Base-by-base conservation (phyloP, 1,140 invertebrate species). In the Hirudo medicinalis region DNA sequence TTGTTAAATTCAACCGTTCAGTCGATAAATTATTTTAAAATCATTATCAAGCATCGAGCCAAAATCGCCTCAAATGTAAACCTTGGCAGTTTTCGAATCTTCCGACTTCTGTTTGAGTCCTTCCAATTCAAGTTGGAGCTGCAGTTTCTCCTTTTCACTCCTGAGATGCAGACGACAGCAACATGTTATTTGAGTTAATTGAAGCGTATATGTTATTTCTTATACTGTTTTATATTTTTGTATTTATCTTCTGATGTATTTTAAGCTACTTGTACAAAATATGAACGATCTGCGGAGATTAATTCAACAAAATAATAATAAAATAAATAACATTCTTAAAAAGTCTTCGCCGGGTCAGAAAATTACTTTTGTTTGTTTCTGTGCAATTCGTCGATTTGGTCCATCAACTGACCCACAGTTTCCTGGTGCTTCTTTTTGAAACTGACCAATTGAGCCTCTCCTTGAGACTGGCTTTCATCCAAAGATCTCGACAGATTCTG, bases 311-410 rank as follows among this genome's bases (percentile, higher is more conserved):
- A n/a, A n/a, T n/a, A n/a, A n/a, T n/a, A n/a, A n/a, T n/a, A n/a
- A 60, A 15, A 27, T 4, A 27, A 67, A 20, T 25, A 8, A 67
- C 25, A 67, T 22, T 25, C 25, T 8, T 6, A 67, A 4, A 25
- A 6, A 67, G 8, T 25, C 3, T 25, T 20, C 25, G 32, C 25
- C 5, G 8, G 25, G 22, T 8, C 13, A 29, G 83, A 85, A 77
- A 53, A 15, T n/a, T 54, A 70, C 69, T 70, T 70, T 54, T 70
- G 69, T 22, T 70, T 70, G 9, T 36, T 53, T 25, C 49, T 49
- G 69, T 70, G 69, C 0, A 49, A 43, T 70, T 70, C 32, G 49
- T 70, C 69, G 5, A 70, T 25, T 54, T 70, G 69, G 29, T 70
- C 69, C 32, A 49, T 70, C 69, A 70, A 54, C 53, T 70, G 69